Conservation (phyloP, 37 sponge, comb jelly and placozoan species). For the Aplysina aerophoba region DNA sequence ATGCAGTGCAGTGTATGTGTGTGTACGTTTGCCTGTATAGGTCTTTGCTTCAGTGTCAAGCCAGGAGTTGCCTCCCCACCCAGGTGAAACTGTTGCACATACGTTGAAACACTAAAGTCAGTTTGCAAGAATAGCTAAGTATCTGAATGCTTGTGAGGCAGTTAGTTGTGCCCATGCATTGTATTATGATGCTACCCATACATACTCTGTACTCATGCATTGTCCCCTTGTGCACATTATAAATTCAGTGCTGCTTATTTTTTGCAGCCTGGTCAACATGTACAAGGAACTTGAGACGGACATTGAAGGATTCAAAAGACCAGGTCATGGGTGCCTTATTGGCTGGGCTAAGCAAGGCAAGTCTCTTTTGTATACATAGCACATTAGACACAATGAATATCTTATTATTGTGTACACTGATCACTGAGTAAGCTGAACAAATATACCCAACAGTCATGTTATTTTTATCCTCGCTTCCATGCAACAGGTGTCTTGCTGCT, state of each 20-base stretch:
- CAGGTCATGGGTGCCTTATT: constrained; percentile 87
- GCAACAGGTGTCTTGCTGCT: constrained; percentile 90
- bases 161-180: no score
- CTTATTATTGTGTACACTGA: background rate
- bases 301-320: constrained; percentile 78
- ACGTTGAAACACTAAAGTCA: background rate
- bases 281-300: constrained; percentile 85
- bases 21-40: constrained; percentile 25
- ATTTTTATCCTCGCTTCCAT: background rate
- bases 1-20: no score
- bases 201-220: no score
- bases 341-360: constrained; percentile 96
- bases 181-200: no score
- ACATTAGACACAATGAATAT: background rate
- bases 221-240: background rate
- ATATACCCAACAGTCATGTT: no score
- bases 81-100: constrained; percentile 30
- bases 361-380: background rate
- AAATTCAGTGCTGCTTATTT: background rate
- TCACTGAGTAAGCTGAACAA: no score
- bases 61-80: constrained; percentile 84
- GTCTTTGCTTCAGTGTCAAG: constrained; percentile 96
- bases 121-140: background rate
- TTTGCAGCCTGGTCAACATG: constrained; percentile 84
- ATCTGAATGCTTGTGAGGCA: background rate